Percentiles rank a stretch among this genome's conserved stretches.
Conservation (phyloP, 2,797 vertebrate genomes). For the Sebastes iracundus region DNA sequence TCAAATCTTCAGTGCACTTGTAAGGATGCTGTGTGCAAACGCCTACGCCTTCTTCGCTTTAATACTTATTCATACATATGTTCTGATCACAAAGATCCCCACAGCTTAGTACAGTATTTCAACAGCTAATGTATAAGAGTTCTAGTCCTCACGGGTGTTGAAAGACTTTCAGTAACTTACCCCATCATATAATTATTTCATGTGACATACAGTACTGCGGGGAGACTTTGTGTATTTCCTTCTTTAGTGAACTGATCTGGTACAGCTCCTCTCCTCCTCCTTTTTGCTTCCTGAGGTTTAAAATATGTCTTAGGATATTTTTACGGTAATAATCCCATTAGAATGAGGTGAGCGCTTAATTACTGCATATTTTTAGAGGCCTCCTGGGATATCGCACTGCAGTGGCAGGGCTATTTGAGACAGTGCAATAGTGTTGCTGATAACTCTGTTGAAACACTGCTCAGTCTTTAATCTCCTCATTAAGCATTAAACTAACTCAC, state of each 20-base stretch:
- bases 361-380: conserved; percentile 73
- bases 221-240: not conserved
- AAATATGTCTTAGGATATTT: conserved; percentile 58
- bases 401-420: conserved; percentile 49
- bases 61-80: not conserved
- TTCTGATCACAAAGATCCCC: not conserved
- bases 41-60: too few species aligned
- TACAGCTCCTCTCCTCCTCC: not conserved
- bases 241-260: not conserved
- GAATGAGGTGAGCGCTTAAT: conserved; percentile 70
- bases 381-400: conserved; percentile 44
- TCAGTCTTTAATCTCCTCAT: conserved; percentile 39
- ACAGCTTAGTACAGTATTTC: not conserved
- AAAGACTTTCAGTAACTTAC: not conserved
- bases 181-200: not conserved
- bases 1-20: not conserved
- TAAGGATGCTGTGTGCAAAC: not conserved
- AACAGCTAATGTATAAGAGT: not conserved
- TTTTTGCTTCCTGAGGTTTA: conserved; percentile 20
- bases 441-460: conserved; percentile 24
- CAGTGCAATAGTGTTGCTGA: conserved; percentile 1
- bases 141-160: not conserved
- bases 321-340: conserved; percentile 63
- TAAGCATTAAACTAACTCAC: conserved; percentile 27
- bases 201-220: not conserved